Evolutionary conservation across 1,140 invertebrate genomes (phyloP), one percentile per base, ranked within the genome.

Genomic region (Drosophila punjabiensis): DNA sequence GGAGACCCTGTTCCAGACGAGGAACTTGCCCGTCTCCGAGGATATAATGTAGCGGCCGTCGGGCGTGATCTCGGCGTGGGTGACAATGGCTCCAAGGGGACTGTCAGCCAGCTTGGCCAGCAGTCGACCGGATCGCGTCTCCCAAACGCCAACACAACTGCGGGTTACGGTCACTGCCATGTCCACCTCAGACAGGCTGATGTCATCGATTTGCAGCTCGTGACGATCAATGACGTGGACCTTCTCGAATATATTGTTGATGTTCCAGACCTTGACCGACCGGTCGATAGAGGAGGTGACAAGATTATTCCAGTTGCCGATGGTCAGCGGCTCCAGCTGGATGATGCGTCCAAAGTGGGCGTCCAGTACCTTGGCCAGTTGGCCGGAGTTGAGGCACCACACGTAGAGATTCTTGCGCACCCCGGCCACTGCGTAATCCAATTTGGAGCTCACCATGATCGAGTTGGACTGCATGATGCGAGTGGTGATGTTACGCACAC

Each of bases 221-320:
- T 99, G 98, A 52, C 98, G 94, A 89, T 99, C 98, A 75, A 99
- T 98, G 18, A 98, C 97, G 93, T 99, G 97, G 5, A 99, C 98
- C 94, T 99, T 98, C 92, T 99, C 98, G 90, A 99, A 98, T 84
- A 99, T 99, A 92, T 99, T 99, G 92, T 99, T 98, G 68, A 99
- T 98, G 93, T 99, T 99, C 99, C 99, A 99, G 0, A 99, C 98
- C 95, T 99, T 99, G 1, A 99, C 98, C 1, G 98, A 98, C 73
- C 98, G 95, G 93, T 99, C 99, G 59, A 99, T 99, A 0, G 98
- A 99, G 0, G 98, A 99, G 0, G 98, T 99, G 37, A 99, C 97
- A 35, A 98, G 96, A 89, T 97, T 98, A 93, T 99, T 99, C 96
- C 98, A 98, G 69, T 97, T 96, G 3, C 97, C 97, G 48, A 98